These are phyloP conservation scores for Phorcus lineatus DNA, from an alignment of 2,888 invertebrate genomes.

Conservation along the genomic window DNA sequence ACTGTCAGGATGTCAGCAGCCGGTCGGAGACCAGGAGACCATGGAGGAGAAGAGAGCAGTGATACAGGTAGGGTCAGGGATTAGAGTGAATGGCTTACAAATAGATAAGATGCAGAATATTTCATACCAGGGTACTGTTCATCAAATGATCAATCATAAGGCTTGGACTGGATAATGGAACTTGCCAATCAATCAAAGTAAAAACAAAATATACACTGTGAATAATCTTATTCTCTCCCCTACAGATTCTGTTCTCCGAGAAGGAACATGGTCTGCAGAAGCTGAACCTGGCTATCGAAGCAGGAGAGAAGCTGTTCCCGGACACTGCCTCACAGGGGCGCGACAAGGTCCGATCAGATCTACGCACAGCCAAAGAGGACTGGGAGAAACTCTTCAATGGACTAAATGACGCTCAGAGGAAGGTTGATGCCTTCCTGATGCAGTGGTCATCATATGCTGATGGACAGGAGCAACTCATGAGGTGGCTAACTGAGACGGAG, in stretches of 20 bases:
- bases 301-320: constrained; percentile 90
- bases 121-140: too few species aligned
- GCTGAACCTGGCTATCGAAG: constrained; percentile 88
- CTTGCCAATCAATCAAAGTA: too few species aligned
- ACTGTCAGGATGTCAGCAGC: constrained; percentile 86
- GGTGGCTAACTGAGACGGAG: constrained; percentile 87
- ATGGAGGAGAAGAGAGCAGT: constrained; percentile 87
- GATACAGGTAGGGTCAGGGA: constrained; percentile 59
- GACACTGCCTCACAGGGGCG: constrained; percentile 91
- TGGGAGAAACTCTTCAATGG: constrained; percentile 79
- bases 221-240: neutral
- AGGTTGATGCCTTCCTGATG: constrained; percentile 89
- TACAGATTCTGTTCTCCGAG: constrained; percentile 86
- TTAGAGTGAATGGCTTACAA: too few species aligned
- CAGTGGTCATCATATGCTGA: constrained; percentile 95
- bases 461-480: constrained; percentile 84
- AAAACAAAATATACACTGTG: too few species aligned
- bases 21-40: constrained; percentile 87
- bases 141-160: too few species aligned
- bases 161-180: too few species aligned
- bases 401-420: constrained; percentile 87
- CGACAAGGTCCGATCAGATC: constrained; percentile 87
- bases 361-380: constrained; percentile 75
- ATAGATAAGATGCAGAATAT: too few species aligned
- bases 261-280: constrained; percentile 86